These are phyloP conservation scores for Dilophus febrilis DNA, from an alignment of 2,888 invertebrate genomes.

Conservation along the genomic window DNA sequence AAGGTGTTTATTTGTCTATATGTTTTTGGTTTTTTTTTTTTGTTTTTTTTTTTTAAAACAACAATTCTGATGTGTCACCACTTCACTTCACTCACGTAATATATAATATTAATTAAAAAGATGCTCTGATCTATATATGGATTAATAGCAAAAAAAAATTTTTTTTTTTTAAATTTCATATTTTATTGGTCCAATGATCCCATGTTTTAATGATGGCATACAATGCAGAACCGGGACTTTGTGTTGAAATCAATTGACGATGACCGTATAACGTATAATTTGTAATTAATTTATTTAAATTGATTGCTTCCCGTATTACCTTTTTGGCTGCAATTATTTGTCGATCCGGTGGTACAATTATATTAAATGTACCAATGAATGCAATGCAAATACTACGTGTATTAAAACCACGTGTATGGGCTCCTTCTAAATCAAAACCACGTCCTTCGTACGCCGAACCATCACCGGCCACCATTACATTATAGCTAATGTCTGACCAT, in stretches of 20 bases:
- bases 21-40: too few relatives aligned
- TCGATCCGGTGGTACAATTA: conserved; percentile 32
- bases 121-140: too few relatives aligned
- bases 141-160: too few relatives aligned
- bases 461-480: conserved; percentile 63
- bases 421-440: conserved; percentile 54
- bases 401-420: conserved; percentile 52
- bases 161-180: too few relatives aligned
- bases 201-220: conserved; percentile 46
- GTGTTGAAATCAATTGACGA: conserved; percentile 44
- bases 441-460: conserved; percentile 55
- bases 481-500: conserved; percentile 57
- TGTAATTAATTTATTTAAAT: conserved; percentile 37
- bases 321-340: conserved; percentile 41
- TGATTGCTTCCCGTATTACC: conserved; percentile 44
- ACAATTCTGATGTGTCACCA: too few relatives aligned
- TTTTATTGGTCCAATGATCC: conserved; percentile 36
- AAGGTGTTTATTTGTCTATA: too few relatives aligned
- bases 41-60: too few relatives aligned
- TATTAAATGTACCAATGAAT: conserved; percentile 52
- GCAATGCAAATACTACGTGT: conserved; percentile 47
- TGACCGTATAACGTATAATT: conserved; percentile 53
- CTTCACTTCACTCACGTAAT: too few relatives aligned
- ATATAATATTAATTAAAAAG: too few relatives aligned
- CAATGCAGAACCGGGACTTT: conserved; percentile 50